Conservation (phyloP, 2,888 invertebrate genomes). For the Erebia palarica region DNA sequence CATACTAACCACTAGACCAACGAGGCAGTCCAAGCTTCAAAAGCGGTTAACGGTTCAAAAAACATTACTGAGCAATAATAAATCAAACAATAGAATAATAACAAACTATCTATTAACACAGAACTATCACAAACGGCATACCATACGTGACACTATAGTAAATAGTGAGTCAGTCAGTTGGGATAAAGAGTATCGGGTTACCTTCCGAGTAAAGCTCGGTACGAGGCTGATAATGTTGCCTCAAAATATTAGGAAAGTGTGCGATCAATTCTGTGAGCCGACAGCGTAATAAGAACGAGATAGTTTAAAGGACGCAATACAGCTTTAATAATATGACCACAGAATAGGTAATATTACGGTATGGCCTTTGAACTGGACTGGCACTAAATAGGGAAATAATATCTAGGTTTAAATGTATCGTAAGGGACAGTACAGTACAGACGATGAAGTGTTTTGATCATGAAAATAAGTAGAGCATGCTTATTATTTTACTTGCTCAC, state of each 20-base stretch:
- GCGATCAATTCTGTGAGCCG: conserved; percentile 17
- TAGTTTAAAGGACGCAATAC: not conserved
- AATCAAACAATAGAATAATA: not conserved
- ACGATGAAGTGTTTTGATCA: not conserved
- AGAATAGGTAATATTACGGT: no score
- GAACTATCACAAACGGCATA: conserved; percentile 16
- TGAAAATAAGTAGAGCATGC: no score
- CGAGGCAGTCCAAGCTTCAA: no score
- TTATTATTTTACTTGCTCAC: no score
- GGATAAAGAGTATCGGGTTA: conserved; percentile 39
- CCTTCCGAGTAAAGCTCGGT: conserved; percentile 35
- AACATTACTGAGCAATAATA: not conserved
- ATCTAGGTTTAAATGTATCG: not conserved
- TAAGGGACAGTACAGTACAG: not conserved
- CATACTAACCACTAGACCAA: no score
- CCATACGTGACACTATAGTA: conserved; percentile 32
- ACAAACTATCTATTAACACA: conserved; percentile 5
- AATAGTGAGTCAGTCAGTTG: conserved; percentile 36
- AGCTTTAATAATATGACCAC: conserved; percentile 6
- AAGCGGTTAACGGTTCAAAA: no score
- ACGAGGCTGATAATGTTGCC: conserved; percentile 24
- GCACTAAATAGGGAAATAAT: not conserved
- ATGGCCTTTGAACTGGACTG: conserved; percentile 10
- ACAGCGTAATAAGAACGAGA: conserved; percentile 18
- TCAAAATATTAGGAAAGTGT: conserved; percentile 13